These are phyloP conservation scores for Epinotia bilunana DNA, from an alignment of 2,888 invertebrate genomes.

Conservation along the genomic window DNA sequence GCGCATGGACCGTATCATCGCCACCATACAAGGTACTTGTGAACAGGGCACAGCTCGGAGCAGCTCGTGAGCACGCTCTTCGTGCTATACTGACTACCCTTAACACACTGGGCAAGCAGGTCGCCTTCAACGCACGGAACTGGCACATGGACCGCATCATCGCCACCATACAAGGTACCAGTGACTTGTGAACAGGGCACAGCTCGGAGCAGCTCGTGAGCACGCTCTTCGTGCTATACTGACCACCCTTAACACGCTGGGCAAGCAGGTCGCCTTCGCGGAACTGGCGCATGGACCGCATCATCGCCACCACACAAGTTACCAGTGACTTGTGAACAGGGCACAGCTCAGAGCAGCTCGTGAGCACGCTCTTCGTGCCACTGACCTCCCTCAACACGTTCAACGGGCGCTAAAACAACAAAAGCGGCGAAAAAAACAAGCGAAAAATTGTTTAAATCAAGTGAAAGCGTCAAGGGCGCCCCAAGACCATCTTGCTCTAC, in stretches of 20 bases:
- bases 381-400: not conserved
- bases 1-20: slow-evolving; percentile 65
- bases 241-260: slow-evolving; percentile 47
- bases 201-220: slow-evolving; percentile 66
- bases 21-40: slow-evolving; percentile 60
- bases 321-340: not conserved
- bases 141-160: slow-evolving; percentile 53
- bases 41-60: slow-evolving; percentile 57
- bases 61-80: slow-evolving; percentile 58
- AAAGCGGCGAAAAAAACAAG: too few species aligned
- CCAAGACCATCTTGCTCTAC: too few species aligned
- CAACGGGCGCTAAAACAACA: too few species aligned
- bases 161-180: slow-evolving; percentile 53
- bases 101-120: slow-evolving; percentile 56
- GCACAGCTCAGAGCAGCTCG: slow-evolving; percentile 63
- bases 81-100: not conserved
- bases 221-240: not conserved
- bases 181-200: slow-evolving; percentile 45
- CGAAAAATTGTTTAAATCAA: too few species aligned
- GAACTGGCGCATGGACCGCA: not conserved
- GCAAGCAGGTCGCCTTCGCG: slow-evolving; percentile 52
- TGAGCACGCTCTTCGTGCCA: slow-evolving; percentile 50
- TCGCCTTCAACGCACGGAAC: not conserved
- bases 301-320: slow-evolving; percentile 59
- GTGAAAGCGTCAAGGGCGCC: too few species aligned